phyloP scores from a whole-genome alignment of 2,888 invertebrate species.

The Pristionchus fissidentatus region DNA sequence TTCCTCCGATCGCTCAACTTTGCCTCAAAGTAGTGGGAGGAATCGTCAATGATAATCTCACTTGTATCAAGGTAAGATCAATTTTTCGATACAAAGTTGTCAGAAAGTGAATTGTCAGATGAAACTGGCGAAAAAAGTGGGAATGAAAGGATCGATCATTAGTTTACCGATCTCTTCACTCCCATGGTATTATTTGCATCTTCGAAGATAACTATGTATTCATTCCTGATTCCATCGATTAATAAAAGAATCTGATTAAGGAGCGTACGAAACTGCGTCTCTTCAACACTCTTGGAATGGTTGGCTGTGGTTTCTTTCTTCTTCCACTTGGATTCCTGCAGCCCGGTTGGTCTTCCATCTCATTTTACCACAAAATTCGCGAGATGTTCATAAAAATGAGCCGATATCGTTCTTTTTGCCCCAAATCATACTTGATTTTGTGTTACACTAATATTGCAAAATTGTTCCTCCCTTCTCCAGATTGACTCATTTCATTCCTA shows the following conservation, averaged over 20 bases:
- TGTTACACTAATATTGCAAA: background rate
- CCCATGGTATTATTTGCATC: too few relatives aligned
- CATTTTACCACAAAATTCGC: background rate
- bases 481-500: too few relatives aligned
- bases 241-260: slow-evolving; percentile 37
- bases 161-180: too few relatives aligned
- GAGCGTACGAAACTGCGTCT: slow-evolving; percentile 59
- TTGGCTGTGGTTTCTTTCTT: slow-evolving; percentile 61
- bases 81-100: background rate
- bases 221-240: too few relatives aligned
- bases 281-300: slow-evolving; percentile 64
- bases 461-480: too few relatives aligned
- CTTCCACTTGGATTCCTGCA: slow-evolving; percentile 61
- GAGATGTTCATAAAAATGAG: too few relatives aligned
- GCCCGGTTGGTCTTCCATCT: background rate
- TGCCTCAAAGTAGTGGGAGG: slow-evolving; percentile 61
- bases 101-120: background rate
- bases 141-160: too few relatives aligned
- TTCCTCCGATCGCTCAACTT: slow-evolving; percentile 61
- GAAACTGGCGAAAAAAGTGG: too few relatives aligned
- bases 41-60: slow-evolving; percentile 57
- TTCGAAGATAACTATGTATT: background rate
- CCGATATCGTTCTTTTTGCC: too few relatives aligned
- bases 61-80: slow-evolving; percentile 52
- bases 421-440: too few relatives aligned